phyloP scores from a whole-genome alignment of 2,797 vertebrate genomes.

The Poecilia wingei region DNA sequence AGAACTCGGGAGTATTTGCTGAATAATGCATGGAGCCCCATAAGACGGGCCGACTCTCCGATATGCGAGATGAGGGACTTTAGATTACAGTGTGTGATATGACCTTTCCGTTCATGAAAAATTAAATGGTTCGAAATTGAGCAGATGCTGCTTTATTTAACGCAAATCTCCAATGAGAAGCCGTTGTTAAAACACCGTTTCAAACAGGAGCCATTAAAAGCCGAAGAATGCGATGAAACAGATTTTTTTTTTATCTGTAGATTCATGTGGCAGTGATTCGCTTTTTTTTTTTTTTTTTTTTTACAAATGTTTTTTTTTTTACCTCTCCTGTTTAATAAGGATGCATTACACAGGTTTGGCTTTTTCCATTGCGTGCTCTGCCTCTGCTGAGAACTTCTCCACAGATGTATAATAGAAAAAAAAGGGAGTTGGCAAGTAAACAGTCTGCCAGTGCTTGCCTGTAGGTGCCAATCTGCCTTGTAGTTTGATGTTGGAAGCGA shows the following conservation, averaged over 20 bases:
- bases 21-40: conserved; percentile 79
- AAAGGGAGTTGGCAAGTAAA: conserved; percentile 69
- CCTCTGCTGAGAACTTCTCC: conserved; percentile 58
- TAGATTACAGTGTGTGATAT: conserved; percentile 79
- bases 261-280: conserved; percentile 5
- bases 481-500: conserved; percentile 68
- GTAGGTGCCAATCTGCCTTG: conserved; percentile 70
- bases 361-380: conserved; percentile 52
- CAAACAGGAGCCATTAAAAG: conserved; percentile 26
- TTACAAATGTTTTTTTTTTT: conserved; percentile 10
- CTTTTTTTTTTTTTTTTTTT: neutral
- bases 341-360: conserved; percentile 48
- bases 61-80: conserved; percentile 71
- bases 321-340: conserved; percentile 30
- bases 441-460: conserved; percentile 64
- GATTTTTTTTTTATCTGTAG: neutral
- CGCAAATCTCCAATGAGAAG: conserved; percentile 35
- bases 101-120: conserved; percentile 83
- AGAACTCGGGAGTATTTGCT: conserved; percentile 71
- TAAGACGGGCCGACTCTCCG: conserved; percentile 69
- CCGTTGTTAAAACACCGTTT: conserved; percentile 15
- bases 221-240: neutral
- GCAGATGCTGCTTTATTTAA: conserved; percentile 79
- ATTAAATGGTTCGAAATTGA: conserved; percentile 78
- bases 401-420: conserved; percentile 75